Conservation (phyloP, 1,140 invertebrate species). For the silkworm (Bombyx mori) region DNA sequence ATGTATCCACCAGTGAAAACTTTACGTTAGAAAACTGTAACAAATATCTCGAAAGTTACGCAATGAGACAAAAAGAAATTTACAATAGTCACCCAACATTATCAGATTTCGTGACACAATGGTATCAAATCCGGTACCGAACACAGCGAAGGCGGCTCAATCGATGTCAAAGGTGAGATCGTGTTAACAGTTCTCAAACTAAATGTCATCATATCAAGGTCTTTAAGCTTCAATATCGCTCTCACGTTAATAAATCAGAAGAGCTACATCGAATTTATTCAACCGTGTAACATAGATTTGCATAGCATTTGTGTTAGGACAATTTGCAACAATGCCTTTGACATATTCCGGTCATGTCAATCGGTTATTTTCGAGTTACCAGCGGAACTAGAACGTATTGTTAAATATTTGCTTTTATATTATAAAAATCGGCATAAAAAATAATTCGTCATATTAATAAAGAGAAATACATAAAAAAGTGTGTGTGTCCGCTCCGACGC, state of each 20-base stretch:
- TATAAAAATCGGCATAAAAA: too few relatives aligned
- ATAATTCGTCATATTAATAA: too few relatives aligned
- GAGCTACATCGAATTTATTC: constrained; percentile 5
- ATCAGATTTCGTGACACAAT: constrained; percentile 14
- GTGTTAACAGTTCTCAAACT: constrained; percentile 17
- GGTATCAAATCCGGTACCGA: constrained; percentile 11
- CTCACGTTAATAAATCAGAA: too few relatives aligned
- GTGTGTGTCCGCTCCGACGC: too few relatives aligned
- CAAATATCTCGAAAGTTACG: too few relatives aligned
- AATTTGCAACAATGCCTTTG: constrained; percentile 17
- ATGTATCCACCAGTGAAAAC: too few relatives aligned
- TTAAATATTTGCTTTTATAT: too few relatives aligned
- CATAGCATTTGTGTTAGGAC: constrained; percentile 12
- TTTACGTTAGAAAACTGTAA: too few relatives aligned
- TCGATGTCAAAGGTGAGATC: constrained; percentile 24
- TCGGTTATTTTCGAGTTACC: too few relatives aligned
- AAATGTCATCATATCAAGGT: constrained; percentile 15
- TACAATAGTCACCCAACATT: not conserved
- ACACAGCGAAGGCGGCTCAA: constrained; percentile 17
- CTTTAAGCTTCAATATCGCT: constrained; percentile 2
- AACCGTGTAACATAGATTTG: constrained; percentile 14
- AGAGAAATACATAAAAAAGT: too few relatives aligned
- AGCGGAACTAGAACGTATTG: too few relatives aligned
- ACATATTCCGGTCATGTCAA: constrained; percentile 23
- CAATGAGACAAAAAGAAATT: too few relatives aligned